A percentile compares a stretch with the other conserved stretches of the same genome.
These are phyloP conservation scores for Tamandua tetradactyla DNA, from an alignment of 2,797 vertebrate species.

Conservation along the genomic window DNA sequence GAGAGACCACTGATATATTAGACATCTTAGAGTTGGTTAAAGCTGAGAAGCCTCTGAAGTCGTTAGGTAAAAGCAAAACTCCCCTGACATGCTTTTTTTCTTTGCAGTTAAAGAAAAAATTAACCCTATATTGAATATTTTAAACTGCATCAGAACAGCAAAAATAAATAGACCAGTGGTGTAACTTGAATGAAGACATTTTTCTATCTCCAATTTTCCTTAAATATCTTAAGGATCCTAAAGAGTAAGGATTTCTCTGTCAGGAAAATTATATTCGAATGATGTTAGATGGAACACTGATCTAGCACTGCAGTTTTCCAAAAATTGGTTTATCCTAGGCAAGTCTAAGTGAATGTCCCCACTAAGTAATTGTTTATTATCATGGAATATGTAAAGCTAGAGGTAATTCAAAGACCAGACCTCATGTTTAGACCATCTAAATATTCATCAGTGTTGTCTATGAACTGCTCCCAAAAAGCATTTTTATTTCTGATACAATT, in stretches of 20 bases:
- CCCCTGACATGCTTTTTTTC: background rate
- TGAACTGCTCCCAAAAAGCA: background rate
- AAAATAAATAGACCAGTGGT: background rate
- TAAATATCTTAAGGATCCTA: background rate
- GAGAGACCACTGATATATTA: slow-evolving; percentile 93
- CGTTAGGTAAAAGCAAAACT: slow-evolving; percentile 90
- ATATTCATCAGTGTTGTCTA: background rate
- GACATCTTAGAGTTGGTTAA: slow-evolving; percentile 97
- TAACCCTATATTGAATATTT: background rate
- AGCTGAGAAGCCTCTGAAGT: slow-evolving; percentile 97
- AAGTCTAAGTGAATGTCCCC: background rate
- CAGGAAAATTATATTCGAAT: slow-evolving; percentile 25
- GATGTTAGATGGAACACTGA: background rate
- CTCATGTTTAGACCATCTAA: background rate
- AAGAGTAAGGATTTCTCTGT: background rate
- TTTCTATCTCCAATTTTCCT: background rate
- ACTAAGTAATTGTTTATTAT: background rate
- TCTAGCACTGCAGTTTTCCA: background rate
- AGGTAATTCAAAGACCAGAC: background rate
- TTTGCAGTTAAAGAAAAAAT: background rate
- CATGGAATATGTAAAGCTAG: background rate
- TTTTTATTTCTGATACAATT: background rate
- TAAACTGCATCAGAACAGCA: background rate
- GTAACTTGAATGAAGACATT: background rate
- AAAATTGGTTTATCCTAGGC: background rate